These are phyloP conservation scores for Drosophila triauraria DNA, from an alignment of 1,140 invertebrate genomes.

Conservation along the genomic window DNA sequence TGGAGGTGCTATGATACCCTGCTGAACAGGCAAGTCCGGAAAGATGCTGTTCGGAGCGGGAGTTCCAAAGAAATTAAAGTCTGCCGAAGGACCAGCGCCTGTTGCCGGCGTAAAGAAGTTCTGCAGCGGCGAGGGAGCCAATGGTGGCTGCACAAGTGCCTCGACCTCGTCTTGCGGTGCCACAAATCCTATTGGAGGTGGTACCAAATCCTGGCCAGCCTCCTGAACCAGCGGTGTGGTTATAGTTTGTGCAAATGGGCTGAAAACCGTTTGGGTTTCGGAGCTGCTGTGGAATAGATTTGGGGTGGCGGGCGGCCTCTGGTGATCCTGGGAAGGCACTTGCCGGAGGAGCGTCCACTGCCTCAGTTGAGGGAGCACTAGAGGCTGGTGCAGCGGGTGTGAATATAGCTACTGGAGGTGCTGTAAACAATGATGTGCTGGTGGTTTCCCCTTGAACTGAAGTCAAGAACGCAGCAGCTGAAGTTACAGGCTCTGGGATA, in stretches of 20 bases:
- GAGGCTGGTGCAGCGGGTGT: slow-evolving; percentile 2
- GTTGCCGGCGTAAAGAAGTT: slow-evolving; percentile 60
- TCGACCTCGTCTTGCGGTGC: slow-evolving; percentile 9
- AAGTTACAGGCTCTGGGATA: background rate
- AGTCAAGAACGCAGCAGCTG: slow-evolving; percentile 1
- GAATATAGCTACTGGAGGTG: background rate
- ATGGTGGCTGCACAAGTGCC: slow-evolving; percentile 12
- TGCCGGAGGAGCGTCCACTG: slow-evolving; percentile 7
- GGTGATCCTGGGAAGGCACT: slow-evolving; percentile 16
- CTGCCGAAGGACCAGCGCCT: slow-evolving; percentile 11
- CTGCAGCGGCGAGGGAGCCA: slow-evolving; percentile 54
- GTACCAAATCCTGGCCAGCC: slow-evolving; percentile 34
- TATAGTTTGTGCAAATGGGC: slow-evolving; percentile 65
- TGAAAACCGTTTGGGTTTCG: slow-evolving; percentile 64
- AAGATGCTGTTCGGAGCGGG: slow-evolving; percentile 24
- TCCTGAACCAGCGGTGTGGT: slow-evolving; percentile 50
- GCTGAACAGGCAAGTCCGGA: slow-evolving; percentile 48
- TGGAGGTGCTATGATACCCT: slow-evolving; percentile 34
- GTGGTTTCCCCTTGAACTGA: slow-evolving; percentile 2
- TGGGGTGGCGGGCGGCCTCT: slow-evolving; percentile 15
- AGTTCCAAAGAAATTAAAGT: slow-evolving; percentile 60
- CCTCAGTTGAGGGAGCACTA: background rate
- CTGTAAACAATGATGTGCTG: background rate
- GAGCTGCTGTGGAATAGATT: slow-evolving; percentile 28
- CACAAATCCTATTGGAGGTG: slow-evolving; percentile 67